Conservation (phyloP, 1,140 invertebrate species). For the Drosophila saltans region DNA sequence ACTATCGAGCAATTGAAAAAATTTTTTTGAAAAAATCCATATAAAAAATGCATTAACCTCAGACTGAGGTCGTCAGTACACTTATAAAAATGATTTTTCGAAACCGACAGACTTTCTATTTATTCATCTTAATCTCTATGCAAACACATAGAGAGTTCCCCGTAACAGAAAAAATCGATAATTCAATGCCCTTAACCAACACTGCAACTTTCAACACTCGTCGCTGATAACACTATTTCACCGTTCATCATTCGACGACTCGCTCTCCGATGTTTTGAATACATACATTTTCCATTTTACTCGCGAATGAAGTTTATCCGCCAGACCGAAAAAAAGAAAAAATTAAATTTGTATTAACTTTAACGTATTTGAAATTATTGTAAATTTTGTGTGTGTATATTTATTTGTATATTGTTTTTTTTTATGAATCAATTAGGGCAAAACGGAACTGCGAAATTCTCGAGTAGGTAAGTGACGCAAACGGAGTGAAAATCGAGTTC, state of each 20-base stretch:
- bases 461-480: slow-evolving; percentile 74
- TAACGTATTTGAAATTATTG: slow-evolving; percentile 58
- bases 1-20: not conserved
- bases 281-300: slow-evolving; percentile 75
- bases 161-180: not conserved
- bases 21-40: not conserved
- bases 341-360: slow-evolving; percentile 55
- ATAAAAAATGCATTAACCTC: not conserved
- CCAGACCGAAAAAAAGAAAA: slow-evolving; percentile 60
- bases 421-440: slow-evolving; percentile 76
- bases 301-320: slow-evolving; percentile 69
- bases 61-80: too few species aligned
- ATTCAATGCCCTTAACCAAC: not conserved
- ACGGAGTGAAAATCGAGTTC: slow-evolving; percentile 42
- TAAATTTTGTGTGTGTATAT: slow-evolving; percentile 29
- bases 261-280: slow-evolving; percentile 63
- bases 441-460: slow-evolving; percentile 64
- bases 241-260: slow-evolving; percentile 10
- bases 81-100: too few species aligned
- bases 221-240: slow-evolving; percentile 13
- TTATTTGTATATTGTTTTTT: slow-evolving; percentile 60
- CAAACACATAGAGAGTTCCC: not conserved
- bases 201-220: slow-evolving; percentile 2
- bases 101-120: too few species aligned
- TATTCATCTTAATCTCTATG: too few species aligned